Conservation (phyloP, 2,797 vertebrate species). For the Anas bernieri region DNA sequence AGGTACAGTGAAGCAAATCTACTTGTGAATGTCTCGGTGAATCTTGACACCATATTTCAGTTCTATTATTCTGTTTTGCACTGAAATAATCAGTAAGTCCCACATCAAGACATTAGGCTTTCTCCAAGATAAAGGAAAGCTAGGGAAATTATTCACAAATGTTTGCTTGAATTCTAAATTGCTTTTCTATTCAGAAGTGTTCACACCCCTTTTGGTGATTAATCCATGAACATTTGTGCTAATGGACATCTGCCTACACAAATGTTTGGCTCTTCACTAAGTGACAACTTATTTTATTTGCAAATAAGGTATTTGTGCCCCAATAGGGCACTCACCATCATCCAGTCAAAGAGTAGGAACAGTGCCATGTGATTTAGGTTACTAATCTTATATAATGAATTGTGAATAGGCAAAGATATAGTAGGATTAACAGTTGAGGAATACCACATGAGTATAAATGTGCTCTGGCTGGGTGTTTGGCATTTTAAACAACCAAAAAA, state of each 20-base stretch:
- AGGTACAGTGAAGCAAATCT: neutral
- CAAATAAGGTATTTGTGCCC: conserved; percentile 63
- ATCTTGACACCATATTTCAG: neutral
- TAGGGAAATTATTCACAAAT: conserved; percentile 50
- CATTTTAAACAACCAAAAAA: neutral
- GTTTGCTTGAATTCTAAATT: conserved; percentile 64
- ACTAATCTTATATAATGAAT: conserved; percentile 32
- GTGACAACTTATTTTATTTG: conserved; percentile 73
- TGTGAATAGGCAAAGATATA: conserved; percentile 34
- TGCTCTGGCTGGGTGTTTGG: neutral
- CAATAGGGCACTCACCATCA: conserved; percentile 19
- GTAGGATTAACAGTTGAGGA: conserved; percentile 1
- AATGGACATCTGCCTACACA: conserved; percentile 71
- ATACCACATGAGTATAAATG: neutral
- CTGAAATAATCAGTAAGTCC: neutral
- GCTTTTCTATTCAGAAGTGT: conserved; percentile 56
- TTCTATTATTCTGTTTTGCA: neutral
- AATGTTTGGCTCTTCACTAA: conserved; percentile 66
- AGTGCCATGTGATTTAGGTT: conserved; percentile 19
- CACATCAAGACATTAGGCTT: neutral
- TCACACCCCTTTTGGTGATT: conserved; percentile 67
- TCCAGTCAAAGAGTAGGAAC: conserved; percentile 30
- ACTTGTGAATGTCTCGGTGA: neutral
- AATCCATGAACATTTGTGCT: conserved; percentile 71
- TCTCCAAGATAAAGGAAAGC: conserved; percentile 14